phyloP scores from a whole-genome alignment of 2,113 vertebrate species.

The Bostrychus sinensis region DNA sequence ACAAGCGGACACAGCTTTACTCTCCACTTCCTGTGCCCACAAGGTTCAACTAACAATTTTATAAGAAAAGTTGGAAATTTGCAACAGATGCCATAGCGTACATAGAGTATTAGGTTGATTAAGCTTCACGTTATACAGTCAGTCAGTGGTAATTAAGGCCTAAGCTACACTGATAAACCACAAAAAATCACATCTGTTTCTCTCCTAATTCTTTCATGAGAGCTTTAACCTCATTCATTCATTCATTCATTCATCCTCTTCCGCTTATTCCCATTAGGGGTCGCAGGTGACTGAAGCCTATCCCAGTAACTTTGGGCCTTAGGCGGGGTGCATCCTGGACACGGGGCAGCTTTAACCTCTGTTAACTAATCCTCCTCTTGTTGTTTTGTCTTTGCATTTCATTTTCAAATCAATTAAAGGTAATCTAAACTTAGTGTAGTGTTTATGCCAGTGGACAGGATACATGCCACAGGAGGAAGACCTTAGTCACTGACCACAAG shows the following conservation, averaged over 20 bases:
- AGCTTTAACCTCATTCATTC: too few species aligned
- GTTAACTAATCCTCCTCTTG: too few species aligned
- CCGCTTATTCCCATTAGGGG: too few species aligned
- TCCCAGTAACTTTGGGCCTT: too few species aligned
- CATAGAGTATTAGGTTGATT: too few species aligned
- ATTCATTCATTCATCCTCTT: too few species aligned
- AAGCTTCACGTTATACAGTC: too few species aligned
- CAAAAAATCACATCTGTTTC: constrained; percentile 28
- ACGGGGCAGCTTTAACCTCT: too few species aligned
- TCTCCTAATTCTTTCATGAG: not conserved
- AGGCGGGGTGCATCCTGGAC: too few species aligned
- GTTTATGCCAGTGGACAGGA: constrained; percentile 9
- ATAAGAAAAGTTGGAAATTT: too few species aligned
- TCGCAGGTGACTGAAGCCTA: too few species aligned
- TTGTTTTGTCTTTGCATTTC: not conserved
- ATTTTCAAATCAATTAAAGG: not conserved
- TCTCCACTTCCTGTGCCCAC: not conserved
- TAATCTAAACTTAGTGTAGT: not conserved
- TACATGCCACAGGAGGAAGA: constrained; percentile 35
- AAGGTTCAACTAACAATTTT: not conserved
- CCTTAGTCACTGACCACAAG: constrained; percentile 73
- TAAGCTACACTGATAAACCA: constrained; percentile 40
- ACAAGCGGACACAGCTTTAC: not conserved
- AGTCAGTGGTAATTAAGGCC: not conserved
- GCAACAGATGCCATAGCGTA: too few species aligned